These are phyloP conservation scores for Zaprionus vittiger DNA, from an alignment of 1,140 invertebrate genomes.

Conservation along the genomic window DNA sequence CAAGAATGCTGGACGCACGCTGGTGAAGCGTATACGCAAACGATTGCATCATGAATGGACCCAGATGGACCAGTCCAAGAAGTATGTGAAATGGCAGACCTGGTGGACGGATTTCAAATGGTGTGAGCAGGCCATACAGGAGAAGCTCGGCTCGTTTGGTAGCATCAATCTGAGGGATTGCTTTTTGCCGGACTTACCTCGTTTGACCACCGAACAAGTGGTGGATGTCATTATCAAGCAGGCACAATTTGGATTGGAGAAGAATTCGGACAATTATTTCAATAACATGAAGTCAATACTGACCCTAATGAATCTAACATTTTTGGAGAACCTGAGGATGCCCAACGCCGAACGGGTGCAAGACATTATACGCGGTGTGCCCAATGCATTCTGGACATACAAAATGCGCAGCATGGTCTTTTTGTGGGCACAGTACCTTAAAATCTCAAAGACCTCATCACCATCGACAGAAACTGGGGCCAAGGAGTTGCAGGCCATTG, in stretches of 20 bases:
- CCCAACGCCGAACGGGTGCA: conserved; percentile 51
- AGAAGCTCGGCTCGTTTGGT: conserved; percentile 45
- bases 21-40: conserved; percentile 54
- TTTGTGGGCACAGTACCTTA: conserved; percentile 60
- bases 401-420: conserved; percentile 70
- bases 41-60: conserved; percentile 58
- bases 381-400: conserved; percentile 65
- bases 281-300: conserved; percentile 69
- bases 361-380: conserved; percentile 60
- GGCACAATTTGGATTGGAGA: conserved; percentile 53
- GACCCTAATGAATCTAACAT: conserved; percentile 65
- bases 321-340: conserved; percentile 62
- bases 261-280: conserved; percentile 66
- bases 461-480: conserved; percentile 33
- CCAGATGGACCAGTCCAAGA: conserved; percentile 43
- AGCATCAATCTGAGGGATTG: conserved; percentile 62
- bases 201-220: conserved; percentile 60
- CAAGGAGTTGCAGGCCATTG: conserved; percentile 56
- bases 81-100: conserved; percentile 53
- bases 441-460: conserved; percentile 37
- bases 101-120: conserved; percentile 68
- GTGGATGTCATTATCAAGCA: conserved; percentile 57
- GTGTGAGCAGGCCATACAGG: conserved; percentile 55
- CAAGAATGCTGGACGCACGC: conserved; percentile 52
- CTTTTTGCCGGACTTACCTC: conserved; percentile 63